Evolutionary conservation across 2,797 vertebrate genomes (phyloP), one percentile per base, ranked within the genome.

Genomic region (Poecile montanus): DNA sequence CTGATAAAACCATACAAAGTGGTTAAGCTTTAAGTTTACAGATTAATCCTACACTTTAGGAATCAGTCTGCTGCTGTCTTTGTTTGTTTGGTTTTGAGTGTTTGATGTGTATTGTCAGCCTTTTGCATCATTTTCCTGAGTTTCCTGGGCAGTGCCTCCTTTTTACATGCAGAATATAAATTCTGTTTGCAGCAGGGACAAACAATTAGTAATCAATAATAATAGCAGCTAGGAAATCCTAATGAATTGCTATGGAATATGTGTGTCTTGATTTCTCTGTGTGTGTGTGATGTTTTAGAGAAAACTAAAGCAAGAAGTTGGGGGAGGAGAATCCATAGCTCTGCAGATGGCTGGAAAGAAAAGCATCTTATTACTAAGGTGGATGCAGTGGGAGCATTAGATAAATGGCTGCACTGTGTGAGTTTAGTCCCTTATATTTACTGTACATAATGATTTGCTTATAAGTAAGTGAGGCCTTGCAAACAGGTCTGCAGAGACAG

Each of bases 391-490:
- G 92, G 94, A 95, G 68, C 92, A 85, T 95, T 67, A 65, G 93
- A 93, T 89, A 94, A 91, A 91, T 85, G 88, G 88, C 47, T 95
- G 92, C 56, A 36, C 67, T 63, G 80, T 66, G 85, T 78, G 62
- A 87, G 61, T 42, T 94, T 74, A 88, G 85, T 94, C 94, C 71
- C 88, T 90, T 82, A 29, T 73, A 94, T 95, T 94, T 96, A 72
- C 91, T 80, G 76, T 94, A 86, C 51, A 20, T 77, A 94, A 94
- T 91, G 74, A 85, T 95, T 87, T 88, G 92, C 86, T 92, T 92
- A 51, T 87, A 76, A 60, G 71, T 88, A 91, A 95, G 95, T 74
- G 80, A 87, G 88, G 84, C 84, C 84, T 85, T 85, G 71, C 61
- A 77, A 93, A 93, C 60, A 56, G 30, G 23, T 87, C 94, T 95